Conservation (phyloP, 2,888 invertebrate species). For the Dicyrtomina minuta region DNA sequence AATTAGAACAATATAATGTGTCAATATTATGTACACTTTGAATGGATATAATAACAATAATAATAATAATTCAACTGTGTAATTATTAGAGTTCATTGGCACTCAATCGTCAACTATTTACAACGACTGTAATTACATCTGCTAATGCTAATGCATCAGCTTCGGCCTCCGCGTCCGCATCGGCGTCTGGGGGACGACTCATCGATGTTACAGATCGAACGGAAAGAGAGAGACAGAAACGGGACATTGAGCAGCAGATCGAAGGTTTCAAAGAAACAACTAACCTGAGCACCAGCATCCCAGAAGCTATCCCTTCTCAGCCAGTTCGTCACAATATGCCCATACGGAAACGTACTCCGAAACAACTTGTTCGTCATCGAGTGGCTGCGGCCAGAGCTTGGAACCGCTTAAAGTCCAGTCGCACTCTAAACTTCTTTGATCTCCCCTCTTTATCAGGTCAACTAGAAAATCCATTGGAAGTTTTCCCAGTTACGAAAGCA, state of each 20-base stretch:
- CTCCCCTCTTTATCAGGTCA: not conserved
- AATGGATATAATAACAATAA: no score
- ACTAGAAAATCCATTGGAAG: slow-evolving; percentile 12
- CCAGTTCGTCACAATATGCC: slow-evolving; percentile 37
- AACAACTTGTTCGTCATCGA: no score
- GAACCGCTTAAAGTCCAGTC: no score
- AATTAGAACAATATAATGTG: no score
- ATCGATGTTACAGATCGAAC: slow-evolving; percentile 30
- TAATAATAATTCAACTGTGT: not conserved
- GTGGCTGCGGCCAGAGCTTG: no score
- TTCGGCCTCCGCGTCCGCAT: not conserved
- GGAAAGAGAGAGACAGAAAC: slow-evolving; percentile 41
- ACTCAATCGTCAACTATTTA: slow-evolving; percentile 28
- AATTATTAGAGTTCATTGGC: slow-evolving; percentile 23
- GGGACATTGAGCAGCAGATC: slow-evolving; percentile 24
- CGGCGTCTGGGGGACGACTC: not conserved
- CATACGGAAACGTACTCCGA: no score
- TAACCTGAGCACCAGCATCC: slow-evolving; percentile 18
- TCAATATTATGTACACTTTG: no score
- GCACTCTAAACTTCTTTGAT: no score
- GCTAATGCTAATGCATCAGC: slow-evolving; percentile 1
- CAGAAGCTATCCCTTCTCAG: slow-evolving; percentile 38
- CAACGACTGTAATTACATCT: slow-evolving; percentile 26
- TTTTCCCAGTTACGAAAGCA: not conserved
- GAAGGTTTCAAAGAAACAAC: slow-evolving; percentile 26